These are phyloP conservation scores for Saturnia pavonia DNA, from an alignment of 2,888 invertebrate species.

Conservation along the genomic window DNA sequence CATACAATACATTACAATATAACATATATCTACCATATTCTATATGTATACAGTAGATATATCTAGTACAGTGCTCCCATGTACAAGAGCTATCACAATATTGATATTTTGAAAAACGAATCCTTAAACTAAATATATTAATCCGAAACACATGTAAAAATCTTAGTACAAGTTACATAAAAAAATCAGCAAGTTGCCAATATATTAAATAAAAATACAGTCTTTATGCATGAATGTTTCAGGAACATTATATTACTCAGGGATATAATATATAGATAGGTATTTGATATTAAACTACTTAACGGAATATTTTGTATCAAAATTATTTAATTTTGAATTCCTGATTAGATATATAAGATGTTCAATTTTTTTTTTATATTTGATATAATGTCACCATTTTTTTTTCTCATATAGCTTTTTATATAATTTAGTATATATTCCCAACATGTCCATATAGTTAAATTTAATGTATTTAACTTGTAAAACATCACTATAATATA, in stretches of 20 bases:
- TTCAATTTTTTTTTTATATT: too few species aligned
- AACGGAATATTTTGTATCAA: background rate
- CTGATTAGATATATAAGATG: too few species aligned
- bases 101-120: background rate
- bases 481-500: background rate
- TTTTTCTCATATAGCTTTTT: background rate
- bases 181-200: background rate
- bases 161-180: background rate
- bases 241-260: background rate
- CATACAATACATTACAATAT: slow-evolving; percentile 26
- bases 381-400: background rate
- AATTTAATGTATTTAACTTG: background rate
- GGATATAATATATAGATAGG: background rate
- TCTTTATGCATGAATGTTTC: background rate
- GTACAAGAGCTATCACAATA: background rate
- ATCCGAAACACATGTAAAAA: background rate
- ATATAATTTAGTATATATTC: background rate
- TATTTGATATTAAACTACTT: background rate
- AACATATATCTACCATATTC: slow-evolving; percentile 9
- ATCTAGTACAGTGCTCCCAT: background rate
- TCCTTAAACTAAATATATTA: background rate
- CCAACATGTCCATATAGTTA: background rate
- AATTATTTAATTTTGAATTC: too few species aligned
- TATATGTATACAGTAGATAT: background rate
- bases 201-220: background rate